phyloP scores from a whole-genome alignment of 2,797 vertebrate species.

The Tinamus major region DNA sequence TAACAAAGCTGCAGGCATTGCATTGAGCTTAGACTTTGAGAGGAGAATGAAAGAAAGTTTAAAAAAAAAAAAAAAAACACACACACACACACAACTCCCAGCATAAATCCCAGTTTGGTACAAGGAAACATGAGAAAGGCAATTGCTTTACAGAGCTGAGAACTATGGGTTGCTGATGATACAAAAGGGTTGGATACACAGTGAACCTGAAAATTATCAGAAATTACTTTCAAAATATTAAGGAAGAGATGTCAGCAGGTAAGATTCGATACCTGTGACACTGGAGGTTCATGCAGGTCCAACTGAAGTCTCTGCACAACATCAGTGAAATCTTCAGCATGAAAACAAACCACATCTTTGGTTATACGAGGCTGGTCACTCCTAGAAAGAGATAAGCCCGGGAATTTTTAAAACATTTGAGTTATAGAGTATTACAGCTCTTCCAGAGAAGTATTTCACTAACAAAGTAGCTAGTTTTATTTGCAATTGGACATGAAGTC shows the following conservation, averaged over 20 bases:
- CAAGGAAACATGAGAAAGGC: background rate
- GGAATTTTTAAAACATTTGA: background rate
- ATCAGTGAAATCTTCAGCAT: conserved; percentile 95
- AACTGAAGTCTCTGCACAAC: conserved; percentile 97
- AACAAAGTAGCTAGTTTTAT: background rate
- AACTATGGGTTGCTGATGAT: background rate
- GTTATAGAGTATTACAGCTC: background rate
- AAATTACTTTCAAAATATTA: background rate
- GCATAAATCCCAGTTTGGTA: background rate
- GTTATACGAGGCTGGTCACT: conserved; percentile 93
- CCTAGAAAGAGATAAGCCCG: conserved; percentile 77
- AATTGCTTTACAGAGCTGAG: background rate
- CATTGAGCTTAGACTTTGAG: background rate
- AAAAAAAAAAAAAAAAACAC: no score
- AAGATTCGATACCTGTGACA: conserved; percentile 89
- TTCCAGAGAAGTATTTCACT: background rate
- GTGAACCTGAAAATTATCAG: background rate
- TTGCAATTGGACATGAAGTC: background rate
- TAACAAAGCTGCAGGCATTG: background rate
- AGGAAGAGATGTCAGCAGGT: background rate
- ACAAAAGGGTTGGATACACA: background rate
- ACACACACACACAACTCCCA: background rate
- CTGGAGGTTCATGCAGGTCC: conserved; percentile 96
- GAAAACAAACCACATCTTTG: conserved; percentile 99
- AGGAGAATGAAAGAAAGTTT: background rate